Conservation (phyloP, 2,888 invertebrate genomes). For the Chloromyia formosa region DNA sequence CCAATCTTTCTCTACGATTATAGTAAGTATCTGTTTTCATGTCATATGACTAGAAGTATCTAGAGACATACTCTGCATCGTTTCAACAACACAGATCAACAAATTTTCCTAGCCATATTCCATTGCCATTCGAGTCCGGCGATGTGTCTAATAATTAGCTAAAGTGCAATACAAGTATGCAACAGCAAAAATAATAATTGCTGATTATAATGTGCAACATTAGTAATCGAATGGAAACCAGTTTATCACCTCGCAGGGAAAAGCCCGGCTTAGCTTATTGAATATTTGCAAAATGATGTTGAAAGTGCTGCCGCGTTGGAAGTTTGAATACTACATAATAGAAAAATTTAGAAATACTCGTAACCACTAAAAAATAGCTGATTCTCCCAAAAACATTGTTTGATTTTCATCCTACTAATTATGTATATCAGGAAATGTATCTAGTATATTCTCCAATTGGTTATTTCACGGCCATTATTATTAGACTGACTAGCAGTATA, state of each 20-base stretch:
- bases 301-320: not conserved
- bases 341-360: no score
- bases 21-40: not conserved
- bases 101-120: conserved; percentile 16
- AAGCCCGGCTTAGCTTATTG: conserved; percentile 22
- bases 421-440: no score
- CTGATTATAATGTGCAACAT: conserved; percentile 43
- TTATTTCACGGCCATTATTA: no score
- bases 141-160: conserved; percentile 42
- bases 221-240: conserved; percentile 40
- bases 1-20: not conserved
- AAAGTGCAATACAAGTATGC: conserved; percentile 7
- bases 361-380: no score
- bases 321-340: no score
- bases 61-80: no score
- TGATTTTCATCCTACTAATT: no score
- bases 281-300: not conserved
- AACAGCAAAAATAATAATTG: conserved; percentile 18
- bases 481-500: no score
- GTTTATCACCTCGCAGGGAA: conserved; percentile 31
- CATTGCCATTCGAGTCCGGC: conserved; percentile 11
- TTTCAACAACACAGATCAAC: not conserved
- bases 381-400: no score
- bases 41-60: no score
- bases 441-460: no score